These are phyloP conservation scores for Sinosuthora webbiana DNA, from an alignment of 2,113 vertebrate genomes.

Conservation along the genomic window DNA sequence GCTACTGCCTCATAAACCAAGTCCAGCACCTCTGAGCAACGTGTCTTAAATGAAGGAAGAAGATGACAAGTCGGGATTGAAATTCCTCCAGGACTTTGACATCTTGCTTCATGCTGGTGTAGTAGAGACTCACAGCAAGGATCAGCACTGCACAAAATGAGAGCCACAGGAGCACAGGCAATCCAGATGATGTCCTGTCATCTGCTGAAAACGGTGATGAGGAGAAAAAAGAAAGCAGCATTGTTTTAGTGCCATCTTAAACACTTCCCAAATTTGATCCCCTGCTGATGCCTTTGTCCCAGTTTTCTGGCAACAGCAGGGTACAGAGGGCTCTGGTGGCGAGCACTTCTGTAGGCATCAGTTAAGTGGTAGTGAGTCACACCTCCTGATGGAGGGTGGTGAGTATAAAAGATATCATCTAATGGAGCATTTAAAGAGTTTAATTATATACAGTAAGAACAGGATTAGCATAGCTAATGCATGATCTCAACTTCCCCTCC, in stretches of 20 bases:
- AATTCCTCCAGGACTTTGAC: conserved; percentile 81
- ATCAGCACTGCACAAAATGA: conserved; percentile 80
- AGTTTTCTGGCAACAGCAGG: conserved; percentile 18
- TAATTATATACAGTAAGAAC: conserved; percentile 48
- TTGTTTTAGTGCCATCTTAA: conserved; percentile 20
- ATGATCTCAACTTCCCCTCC: background rate
- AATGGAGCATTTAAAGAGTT: conserved; percentile 35
- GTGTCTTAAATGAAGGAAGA: conserved; percentile 81
- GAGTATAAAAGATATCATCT: conserved; percentile 39
- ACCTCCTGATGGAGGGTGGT: background rate
- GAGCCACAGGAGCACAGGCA: conserved; percentile 77
- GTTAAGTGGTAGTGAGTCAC: conserved; percentile 7
- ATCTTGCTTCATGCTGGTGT: conserved; percentile 69
- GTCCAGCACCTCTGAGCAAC: conserved; percentile 83
- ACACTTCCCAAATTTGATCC: background rate
- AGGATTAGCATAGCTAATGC: conserved; percentile 41
- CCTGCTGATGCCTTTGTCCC: conserved; percentile 24
- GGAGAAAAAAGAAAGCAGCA: background rate
- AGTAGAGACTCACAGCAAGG: conserved; percentile 82
- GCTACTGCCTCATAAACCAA: conserved; percentile 83
- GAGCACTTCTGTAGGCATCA: background rate
- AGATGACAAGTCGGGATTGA: conserved; percentile 76
- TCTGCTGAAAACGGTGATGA: conserved; percentile 53
- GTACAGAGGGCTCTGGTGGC: background rate
- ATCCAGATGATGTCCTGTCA: conserved; percentile 69